phyloP scores from a whole-genome alignment of 2,113 vertebrate species.

The Orthonyx spaldingii region DNA sequence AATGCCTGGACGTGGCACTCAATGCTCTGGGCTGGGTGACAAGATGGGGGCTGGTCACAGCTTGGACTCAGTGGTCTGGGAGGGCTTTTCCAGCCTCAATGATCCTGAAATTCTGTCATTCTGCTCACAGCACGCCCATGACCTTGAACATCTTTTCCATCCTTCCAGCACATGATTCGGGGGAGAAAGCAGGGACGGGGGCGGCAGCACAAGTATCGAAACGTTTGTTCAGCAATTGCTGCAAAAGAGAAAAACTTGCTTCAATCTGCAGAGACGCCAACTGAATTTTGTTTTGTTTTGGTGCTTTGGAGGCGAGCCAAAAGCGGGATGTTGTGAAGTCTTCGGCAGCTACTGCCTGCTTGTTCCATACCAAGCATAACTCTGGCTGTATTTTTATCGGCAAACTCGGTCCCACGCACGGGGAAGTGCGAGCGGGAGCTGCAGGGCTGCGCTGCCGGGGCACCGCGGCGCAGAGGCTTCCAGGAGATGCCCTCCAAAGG shows the following conservation, averaged over 20 bases:
- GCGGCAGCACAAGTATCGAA: background rate
- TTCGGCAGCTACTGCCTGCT: slow-evolving; percentile 30
- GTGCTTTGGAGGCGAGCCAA: slow-evolving; percentile 26
- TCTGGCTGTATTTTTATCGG: slow-evolving; percentile 60
- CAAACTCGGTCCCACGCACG: slow-evolving; percentile 50
- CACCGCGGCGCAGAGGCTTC: background rate
- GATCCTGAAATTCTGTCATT: background rate
- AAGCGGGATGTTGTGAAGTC: slow-evolving; percentile 27
- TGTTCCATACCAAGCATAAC: slow-evolving; percentile 61
- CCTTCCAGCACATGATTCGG: background rate
- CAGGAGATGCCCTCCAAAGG: background rate
- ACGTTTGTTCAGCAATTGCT: slow-evolving; percentile 63
- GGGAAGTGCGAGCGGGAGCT: background rate
- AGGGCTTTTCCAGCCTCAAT: background rate
- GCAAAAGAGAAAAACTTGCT: background rate
- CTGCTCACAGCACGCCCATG: background rate
- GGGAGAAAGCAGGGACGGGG: background rate
- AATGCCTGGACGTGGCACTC: background rate
- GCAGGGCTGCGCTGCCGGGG: background rate
- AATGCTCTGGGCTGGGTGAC: background rate
- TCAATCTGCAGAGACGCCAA: slow-evolving; percentile 44
- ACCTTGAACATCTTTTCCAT: slow-evolving; percentile 36
- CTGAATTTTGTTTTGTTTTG: slow-evolving; percentile 23
- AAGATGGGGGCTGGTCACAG: rapidly evolving
- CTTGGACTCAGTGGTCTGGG: background rate